Percentiles rank a stretch among this genome's conserved stretches.
phyloP scores from a whole-genome alignment of 2,113 vertebrate species.

The Cyanocitta stelleri region DNA sequence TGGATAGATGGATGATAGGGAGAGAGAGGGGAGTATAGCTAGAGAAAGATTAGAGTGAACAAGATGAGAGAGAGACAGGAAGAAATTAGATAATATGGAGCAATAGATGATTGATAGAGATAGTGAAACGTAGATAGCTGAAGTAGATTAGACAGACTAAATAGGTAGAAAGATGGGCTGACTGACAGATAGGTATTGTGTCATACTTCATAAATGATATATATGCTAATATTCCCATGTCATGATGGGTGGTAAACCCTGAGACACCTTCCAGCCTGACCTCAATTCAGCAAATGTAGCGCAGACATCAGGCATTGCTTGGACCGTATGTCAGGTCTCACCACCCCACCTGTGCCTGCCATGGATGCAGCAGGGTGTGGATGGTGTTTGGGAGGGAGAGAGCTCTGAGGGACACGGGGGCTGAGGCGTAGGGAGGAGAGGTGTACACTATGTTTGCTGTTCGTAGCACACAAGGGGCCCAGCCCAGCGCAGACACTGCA shows the following conservation, averaged over 20 bases:
- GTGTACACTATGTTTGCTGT: conserved; percentile 11
- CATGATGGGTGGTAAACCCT: conserved; percentile 65
- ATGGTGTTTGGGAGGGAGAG: conserved; percentile 13
- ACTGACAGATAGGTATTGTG: conserved; percentile 68
- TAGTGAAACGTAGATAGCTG: conserved; percentile 61
- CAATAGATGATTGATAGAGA: conserved; percentile 62
- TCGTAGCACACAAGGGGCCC: neutral
- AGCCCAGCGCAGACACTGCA: neutral
- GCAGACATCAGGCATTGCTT: conserved; percentile 53
- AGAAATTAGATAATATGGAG: conserved; percentile 58
- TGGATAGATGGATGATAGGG: conserved; percentile 63
- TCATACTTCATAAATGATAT: conserved; percentile 65
- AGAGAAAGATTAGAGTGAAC: conserved; percentile 58
- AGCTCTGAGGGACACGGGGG: neutral
- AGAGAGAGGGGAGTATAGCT: conserved; percentile 60
- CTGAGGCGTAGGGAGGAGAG: neutral
- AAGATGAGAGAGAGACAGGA: conserved; percentile 61
- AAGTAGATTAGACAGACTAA: conserved; percentile 60
- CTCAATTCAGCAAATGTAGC: conserved; percentile 65
- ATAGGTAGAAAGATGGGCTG: conserved; percentile 65
- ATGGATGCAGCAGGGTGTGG: neutral
- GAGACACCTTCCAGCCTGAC: conserved; percentile 65
- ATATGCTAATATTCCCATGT: conserved; percentile 67
- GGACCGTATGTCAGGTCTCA: conserved; percentile 52
- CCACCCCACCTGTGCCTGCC: neutral